Evolutionary conservation across 2,888 invertebrate genomes (phyloP).

Genomic region (Drosophila anceps): DNA sequence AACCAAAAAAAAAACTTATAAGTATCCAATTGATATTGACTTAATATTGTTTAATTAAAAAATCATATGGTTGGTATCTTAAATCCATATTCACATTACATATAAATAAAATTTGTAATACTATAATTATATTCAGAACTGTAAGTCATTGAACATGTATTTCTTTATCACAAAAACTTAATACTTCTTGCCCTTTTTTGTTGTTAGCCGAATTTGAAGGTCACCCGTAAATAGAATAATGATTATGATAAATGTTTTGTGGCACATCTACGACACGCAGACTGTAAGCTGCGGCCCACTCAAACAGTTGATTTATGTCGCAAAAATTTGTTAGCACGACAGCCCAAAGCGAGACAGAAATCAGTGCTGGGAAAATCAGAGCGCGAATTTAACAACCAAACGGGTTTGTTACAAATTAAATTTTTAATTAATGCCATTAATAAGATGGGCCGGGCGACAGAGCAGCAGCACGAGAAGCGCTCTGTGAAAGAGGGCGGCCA

Average conservation of each 20-base stretch:
- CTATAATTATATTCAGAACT: not conserved
- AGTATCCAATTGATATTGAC: too few relatives aligned
- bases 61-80: too few relatives aligned
- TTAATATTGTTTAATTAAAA: too few relatives aligned
- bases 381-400: constrained; percentile 43
- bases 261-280: constrained; percentile 15
- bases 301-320: constrained; percentile 41
- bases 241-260: constrained; percentile 34
- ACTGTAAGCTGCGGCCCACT: constrained; percentile 11
- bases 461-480: constrained; percentile 5
- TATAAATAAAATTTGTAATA: not conserved
- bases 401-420: constrained; percentile 69
- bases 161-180: not conserved
- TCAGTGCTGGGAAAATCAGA: constrained; percentile 32
- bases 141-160: not conserved
- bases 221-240: constrained; percentile 12
- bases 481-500: constrained; percentile 14
- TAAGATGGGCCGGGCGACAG: constrained; percentile 32
- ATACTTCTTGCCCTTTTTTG: constrained; percentile 7
- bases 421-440: constrained; percentile 80
- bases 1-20: too few relatives aligned
- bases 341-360: constrained; percentile 11
- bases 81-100: too few relatives aligned
- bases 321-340: constrained; percentile 27
- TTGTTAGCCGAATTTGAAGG: not conserved